Evolutionary conservation across 2,113 vertebrate genomes (phyloP), one percentile per base, ranked within the genome.

Genomic region (Pyrgilauda ruficollis): DNA sequence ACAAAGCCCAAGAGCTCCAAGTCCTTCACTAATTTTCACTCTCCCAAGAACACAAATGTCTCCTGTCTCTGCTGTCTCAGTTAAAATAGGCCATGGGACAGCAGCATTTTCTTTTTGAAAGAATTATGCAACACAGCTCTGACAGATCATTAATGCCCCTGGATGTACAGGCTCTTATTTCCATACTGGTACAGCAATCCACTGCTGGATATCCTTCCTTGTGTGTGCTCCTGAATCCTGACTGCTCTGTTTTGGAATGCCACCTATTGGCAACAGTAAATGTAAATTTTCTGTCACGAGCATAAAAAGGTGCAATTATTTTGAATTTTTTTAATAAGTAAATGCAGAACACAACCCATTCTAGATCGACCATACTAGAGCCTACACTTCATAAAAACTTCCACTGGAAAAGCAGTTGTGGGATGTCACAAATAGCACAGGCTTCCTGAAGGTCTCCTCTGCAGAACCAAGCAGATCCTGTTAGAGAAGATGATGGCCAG

Each of bases 161-260:
- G 50, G 49, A n/a, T 18, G 24, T 4, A 20, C 50, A 44, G 4
- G 23, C 64, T 11, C 17, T 53, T 15, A 35, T 11, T 67, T 72
- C 50, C 52, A 77, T 59, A 13, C 33, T 21, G 55, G 19, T 50
- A 30, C 1, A 82, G 46, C 49, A 63, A 43, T 68, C 30, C 66
- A 63, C 10, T n/a, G 64, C 80, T 67, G 61, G 50, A 31, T 3
- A 4, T 3, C 15, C 44, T 75, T 87, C 41, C 84, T n/a, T 23
- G 4, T 68, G 76, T 55, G 11, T 1, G 2, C 31, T 64, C 64
- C 68, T 80, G 58, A 64, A 58, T 24, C 49, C 11, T 49, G 80
- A 59, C 61, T 83, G 84, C 70, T 79, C 68, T 91, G 94, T 50
- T 96, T 70, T 56, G 80, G 93, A 95, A 96, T 94, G 87, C 87